These are phyloP conservation scores for Pelvicachromis taeniatus DNA, from an alignment of 2,113 vertebrate species.

Conservation along the genomic window DNA sequence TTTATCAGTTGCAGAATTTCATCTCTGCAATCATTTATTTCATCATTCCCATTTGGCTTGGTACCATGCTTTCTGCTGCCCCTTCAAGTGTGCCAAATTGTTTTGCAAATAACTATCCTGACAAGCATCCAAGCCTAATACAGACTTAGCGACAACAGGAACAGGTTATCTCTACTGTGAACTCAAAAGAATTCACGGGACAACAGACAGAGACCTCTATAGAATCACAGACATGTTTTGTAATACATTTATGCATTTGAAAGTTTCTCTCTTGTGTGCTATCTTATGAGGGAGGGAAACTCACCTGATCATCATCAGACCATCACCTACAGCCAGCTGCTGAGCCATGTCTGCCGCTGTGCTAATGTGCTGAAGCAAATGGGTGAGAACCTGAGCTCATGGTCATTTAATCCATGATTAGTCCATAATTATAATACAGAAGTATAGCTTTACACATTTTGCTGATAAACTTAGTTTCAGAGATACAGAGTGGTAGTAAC, in stretches of 20 bases:
- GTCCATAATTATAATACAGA: neutral
- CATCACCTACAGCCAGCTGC: conserved; percentile 75
- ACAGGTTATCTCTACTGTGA: conserved; percentile 22
- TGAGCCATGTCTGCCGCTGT: conserved; percentile 76
- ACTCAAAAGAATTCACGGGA: neutral
- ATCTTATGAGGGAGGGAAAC: conserved; percentile 77
- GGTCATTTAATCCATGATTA: neutral
- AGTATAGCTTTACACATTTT: neutral
- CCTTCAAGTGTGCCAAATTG: conserved; percentile 10
- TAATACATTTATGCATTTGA: neutral
- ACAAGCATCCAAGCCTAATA: conserved; percentile 42
- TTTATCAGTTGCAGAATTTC: neutral
- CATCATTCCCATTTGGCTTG: neutral
- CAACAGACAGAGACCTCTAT: neutral
- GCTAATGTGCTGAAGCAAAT: conserved; percentile 74
- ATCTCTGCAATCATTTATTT: neutral
- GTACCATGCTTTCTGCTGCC: neutral
- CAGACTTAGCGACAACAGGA: neutral
- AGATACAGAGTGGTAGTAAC: neutral
- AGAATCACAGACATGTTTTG: neutral
- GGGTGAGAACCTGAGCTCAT: conserved; percentile 59
- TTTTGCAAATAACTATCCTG: conserved; percentile 14
- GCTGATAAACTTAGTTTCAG: neutral
- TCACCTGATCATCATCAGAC: conserved; percentile 62
- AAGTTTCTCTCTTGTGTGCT: neutral